Evolutionary conservation across 2,888 invertebrate genomes (phyloP), one percentile per base, ranked within the genome.

Genomic region (Morinoia aosen): DNA sequence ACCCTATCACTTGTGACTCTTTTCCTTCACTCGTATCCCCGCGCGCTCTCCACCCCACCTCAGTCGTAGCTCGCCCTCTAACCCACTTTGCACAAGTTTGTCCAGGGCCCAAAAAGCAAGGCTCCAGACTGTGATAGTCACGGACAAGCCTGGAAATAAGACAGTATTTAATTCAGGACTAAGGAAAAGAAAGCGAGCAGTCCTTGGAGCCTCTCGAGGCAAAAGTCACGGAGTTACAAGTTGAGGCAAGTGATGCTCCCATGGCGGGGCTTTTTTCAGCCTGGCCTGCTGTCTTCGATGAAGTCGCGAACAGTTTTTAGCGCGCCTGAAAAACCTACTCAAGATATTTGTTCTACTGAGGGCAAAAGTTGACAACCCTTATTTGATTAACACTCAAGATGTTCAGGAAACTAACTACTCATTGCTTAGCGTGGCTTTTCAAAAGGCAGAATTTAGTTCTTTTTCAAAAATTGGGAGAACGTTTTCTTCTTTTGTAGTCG

Each of bases 31-130:
- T 33, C 76, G 25, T 33, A 76, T 40, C 8, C 39, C 40, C 19
- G 4, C 40, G 1, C 0, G 40, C 40, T 90, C 40, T 40, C 90
- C 76, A 8, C 12, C 8, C 90, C 5, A 40, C 90, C 90, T 16
- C 48, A 40, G 90, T 4, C 40, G 48, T 40, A 40, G 90, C 90
- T 19, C 40, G 39, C 12, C 40, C 11, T 5, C 90, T 90, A 90
- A 90, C 90, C 48, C 90, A 90, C 90, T 90, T 90, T 39, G 40
- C 39, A 40, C 90, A 90, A 90, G 90, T 90, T 90, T 90, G 90
- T 90, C 14, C 40, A 39, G 90, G 48, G 90, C 40, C 90, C 88
- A 90, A 90, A 90, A 90, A 90, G 90, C 90, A 40, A 40, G 90
- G 48, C 39, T 90, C 48, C 40, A 40, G 90, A 90, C 90, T 48